A percentile compares a stretch with the other conserved stretches of the same genome.
Conservation (phyloP, 2,113 vertebrate genomes). For the Orientallactaga bullata region DNA sequence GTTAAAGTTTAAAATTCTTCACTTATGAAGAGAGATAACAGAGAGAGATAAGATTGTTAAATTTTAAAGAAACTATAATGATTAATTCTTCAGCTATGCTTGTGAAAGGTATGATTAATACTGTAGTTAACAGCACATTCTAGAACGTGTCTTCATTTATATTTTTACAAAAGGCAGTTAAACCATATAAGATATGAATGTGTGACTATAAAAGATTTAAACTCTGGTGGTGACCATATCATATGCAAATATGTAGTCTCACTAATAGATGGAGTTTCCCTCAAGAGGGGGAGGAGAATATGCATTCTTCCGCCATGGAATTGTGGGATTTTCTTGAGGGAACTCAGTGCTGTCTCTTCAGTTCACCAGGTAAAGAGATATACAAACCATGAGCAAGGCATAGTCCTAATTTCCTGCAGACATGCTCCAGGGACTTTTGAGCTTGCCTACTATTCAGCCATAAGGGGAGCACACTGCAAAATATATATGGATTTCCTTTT, state of each 20-base stretch:
- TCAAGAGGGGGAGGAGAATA: not conserved
- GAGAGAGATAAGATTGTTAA: not conserved
- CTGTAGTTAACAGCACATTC: not conserved
- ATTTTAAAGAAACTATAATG: not conserved
- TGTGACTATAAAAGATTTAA: not conserved
- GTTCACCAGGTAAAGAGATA: not conserved
- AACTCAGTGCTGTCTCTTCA: not conserved
- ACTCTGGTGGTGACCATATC: not conserved
- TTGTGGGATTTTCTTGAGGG: not conserved
- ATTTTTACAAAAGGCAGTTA: not conserved
- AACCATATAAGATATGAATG: not conserved
- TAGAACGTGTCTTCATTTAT: not conserved
- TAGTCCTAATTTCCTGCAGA: not conserved
- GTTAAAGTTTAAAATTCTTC: slow-evolving; percentile 18
- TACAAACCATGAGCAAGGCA: not conserved
- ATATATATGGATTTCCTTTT: not conserved
- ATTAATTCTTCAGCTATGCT: not conserved
- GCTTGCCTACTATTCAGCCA: not conserved
- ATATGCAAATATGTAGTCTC: not conserved
- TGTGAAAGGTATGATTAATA: not conserved
- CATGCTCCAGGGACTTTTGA: not conserved
- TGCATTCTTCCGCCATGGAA: not conserved
- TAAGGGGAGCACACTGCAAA: not conserved
- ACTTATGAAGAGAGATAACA: not conserved
- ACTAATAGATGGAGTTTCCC: not conserved